Percentiles rank a stretch among this genome's conserved stretches.
Conservation (phyloP, 2,113 vertebrate species). For the Thalassarche chlororhynchos region DNA sequence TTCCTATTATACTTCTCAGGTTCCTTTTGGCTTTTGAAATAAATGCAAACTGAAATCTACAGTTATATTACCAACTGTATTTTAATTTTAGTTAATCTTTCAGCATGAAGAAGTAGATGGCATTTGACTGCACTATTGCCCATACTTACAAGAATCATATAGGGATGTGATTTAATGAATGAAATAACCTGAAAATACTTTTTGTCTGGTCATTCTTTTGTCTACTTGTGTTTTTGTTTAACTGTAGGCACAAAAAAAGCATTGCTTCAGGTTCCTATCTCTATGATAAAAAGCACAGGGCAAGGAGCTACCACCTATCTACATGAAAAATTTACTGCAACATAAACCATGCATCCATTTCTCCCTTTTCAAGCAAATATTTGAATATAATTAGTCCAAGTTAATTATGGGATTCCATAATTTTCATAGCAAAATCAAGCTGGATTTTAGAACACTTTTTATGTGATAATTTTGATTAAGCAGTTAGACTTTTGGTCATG, state of each 20-base stretch:
- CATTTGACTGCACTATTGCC: not conserved
- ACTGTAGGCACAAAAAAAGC: not conserved
- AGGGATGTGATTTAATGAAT: not conserved
- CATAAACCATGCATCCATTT: not conserved
- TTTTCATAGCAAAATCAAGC: not conserved
- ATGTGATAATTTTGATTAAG: not conserved
- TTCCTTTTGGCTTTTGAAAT: slow-evolving; percentile 72
- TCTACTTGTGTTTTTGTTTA: not conserved
- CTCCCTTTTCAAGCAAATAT: not conserved
- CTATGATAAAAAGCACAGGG: not conserved
- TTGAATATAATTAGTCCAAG: not conserved
- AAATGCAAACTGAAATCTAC: slow-evolving; percentile 62
- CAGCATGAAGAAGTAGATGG: slow-evolving; percentile 9
- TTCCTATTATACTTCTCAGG: slow-evolving; percentile 71
- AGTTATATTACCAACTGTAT: slow-evolving; percentile 52
- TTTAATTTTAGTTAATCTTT: slow-evolving; percentile 69
- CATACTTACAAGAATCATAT: not conserved
- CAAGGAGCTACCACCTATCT: not conserved
- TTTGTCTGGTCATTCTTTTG: not conserved
- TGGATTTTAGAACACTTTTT: not conserved
- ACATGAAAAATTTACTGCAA: not conserved
- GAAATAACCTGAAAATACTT: not conserved
- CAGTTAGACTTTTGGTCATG: not conserved
- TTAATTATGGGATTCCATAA: not conserved
- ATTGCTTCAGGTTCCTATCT: not conserved